Percentiles rank a stretch among this genome's conserved stretches.
These are phyloP conservation scores for Tortrix viridana DNA, from an alignment of 2,888 invertebrate genomes.

Conservation along the genomic window DNA sequence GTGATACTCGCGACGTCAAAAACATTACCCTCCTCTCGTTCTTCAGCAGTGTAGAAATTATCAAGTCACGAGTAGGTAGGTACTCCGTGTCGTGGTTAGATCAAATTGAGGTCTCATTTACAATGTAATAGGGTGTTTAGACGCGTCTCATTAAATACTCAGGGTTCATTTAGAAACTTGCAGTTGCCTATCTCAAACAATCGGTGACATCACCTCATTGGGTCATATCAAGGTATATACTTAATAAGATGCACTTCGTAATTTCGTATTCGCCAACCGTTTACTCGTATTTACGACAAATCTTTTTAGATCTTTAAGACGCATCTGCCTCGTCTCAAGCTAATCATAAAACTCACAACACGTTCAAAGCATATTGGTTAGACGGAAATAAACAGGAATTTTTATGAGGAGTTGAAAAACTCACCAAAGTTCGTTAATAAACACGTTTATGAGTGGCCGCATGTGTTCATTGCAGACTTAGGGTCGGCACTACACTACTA, in stretches of 20 bases:
- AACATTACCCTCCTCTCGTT: no score
- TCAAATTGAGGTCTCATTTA: no score
- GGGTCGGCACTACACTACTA: no score
- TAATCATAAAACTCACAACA: slow-evolving; percentile 30
- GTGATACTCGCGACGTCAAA: no score
- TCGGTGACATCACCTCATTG: slow-evolving; percentile 20
- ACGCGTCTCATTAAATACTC: neutral
- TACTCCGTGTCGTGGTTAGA: no score
- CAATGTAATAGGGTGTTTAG: no score
- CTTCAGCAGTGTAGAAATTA: no score
- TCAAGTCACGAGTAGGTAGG: no score
- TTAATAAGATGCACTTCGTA: slow-evolving; percentile 19
- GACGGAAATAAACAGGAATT: slow-evolving; percentile 18
- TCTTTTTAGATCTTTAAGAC: no score
- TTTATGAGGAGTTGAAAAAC: slow-evolving; percentile 22
- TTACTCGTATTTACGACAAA: slow-evolving; percentile 18
- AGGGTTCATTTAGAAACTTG: neutral
- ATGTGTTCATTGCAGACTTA: no score
- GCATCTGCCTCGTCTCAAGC: slow-evolving; percentile 16
- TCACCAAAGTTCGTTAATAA: neutral
- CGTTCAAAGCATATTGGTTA: slow-evolving; percentile 26
- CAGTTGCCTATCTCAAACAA: neutral
- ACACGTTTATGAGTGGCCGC: no score
- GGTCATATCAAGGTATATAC: slow-evolving; percentile 24
- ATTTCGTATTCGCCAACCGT: slow-evolving; percentile 24